Evolutionary conservation across 1,140 invertebrate genomes (phyloP), one percentile per base, ranked within the genome.

Genomic region (Pararge aegeria): DNA sequence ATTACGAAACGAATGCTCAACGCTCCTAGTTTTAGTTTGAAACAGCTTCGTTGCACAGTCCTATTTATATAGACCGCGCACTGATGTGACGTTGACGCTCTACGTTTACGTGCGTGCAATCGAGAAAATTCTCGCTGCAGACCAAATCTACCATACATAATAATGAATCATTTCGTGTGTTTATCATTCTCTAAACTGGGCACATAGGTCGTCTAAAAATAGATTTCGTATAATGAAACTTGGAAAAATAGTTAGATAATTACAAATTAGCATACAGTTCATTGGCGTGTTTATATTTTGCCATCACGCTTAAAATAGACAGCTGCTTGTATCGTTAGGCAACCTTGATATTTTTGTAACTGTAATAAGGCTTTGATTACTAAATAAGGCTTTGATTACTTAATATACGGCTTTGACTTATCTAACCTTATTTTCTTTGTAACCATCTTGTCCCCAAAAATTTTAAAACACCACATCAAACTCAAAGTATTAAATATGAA

Each of bases 71-170:
- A 75, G 69, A 27, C 58, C 40, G 44, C 40, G 66, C 48, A 9
- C 27, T 27, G 10, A 27, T 49, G 56, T 34, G 63, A 50, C 40
- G 57, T 62, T 66, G 66, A 44, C 67, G 62, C 50, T 59, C 52
- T 70, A 56, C 63, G 52, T 62, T 52, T 61, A 68, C 66, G 68
- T 67, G 59, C 57, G 29, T 55, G 21, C 15, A 44, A 50, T 53
- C 48, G 62, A 57, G 73, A 80, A 83, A 57, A 55, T 80, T 82
- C 79, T 74, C 57, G 75, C 61, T 72, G 66, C 68, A 68, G 12
- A 18, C 27, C 19, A 40, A 63, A 57, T 44, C 40, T 34, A 15
- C 5, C 5, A 3, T 12, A 12, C 15, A 15, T 6, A 6, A 18
- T 16, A 42, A 48, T 56, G 55, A 56, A 20, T 56, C 55, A 56